Base-by-base conservation (phyloP, 2,797 vertebrate species). In the Steatocranus sp. region DNA sequence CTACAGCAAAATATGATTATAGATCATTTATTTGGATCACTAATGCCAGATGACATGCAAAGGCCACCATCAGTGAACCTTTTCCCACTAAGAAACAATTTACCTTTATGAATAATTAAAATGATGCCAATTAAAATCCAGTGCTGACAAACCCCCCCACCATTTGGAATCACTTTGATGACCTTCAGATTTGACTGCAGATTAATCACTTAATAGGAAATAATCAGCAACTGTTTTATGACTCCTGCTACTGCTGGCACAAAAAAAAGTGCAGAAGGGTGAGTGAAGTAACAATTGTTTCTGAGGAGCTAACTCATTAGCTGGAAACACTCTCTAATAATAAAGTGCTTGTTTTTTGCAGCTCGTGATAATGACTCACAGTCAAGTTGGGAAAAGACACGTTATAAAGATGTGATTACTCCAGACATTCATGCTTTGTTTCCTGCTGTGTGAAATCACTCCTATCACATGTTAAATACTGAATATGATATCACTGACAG, bases 41-140 rank as follows among this genome's bases (percentile, higher is more conserved):
- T 80, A 76, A 68, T 83, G 50, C 32, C 54, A 48, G 75, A 79
- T 87, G 78, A 75, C 75, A 80, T 68, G 68, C 36, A 83, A 84
- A 89, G 83, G 84, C 61, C 88, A 87, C 68, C n/a, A n/a, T 76
- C 77, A 76, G 56, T 81, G 79, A 86, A 85, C 49, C 78, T 83
- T 87, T 79, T 75, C 66, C 17, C 53, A 10, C 41, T 53, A 76
- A 86, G 34, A 86, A 88, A 83, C 82, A 78, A 83, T 89, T 90
- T 89, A 89, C 85, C 82, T 86, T 90, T 61, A 86, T 90, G 81
- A 87, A 93, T 94, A 84, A 92, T 90, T 94, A 63, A 90, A 89
- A 86, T 85, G 49, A 76, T 66, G 41, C 53, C 86, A 88, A 88
- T 92, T 90, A 88, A 90, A 93, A 87, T 84, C 76, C 32, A 53